Evolutionary conservation across 2,888 invertebrate genomes (phyloP), one percentile per base, ranked within the genome.

Genomic region (Campaea margaritaria): DNA sequence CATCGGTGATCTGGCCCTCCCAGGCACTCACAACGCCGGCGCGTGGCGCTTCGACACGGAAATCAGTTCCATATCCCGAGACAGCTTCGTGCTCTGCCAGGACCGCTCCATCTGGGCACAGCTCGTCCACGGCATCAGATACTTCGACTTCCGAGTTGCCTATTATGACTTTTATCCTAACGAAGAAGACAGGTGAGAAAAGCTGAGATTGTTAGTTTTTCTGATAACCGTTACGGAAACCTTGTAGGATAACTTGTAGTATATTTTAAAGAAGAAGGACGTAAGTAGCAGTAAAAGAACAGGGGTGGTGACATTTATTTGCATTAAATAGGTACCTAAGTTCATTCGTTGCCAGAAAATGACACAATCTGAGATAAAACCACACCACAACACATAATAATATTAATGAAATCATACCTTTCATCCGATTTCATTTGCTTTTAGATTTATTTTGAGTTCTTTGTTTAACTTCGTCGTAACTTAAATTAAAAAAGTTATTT

Each of bases 71-170:
- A 79, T 75, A 67, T 81, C 76, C 47, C 84, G 85, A 16, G 91
- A 92, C 67, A 87, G 73, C 73, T 92, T 91, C 71, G 84, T 92
- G 27, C 81, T 93, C 0, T 93, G 93, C 72, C 97, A 97, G 82
- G 96, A 97, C 80, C 94, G 96, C 60, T 95, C 95, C 74, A 93
- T 97, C 49, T 97, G 96, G 96, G 94, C 95, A 0, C 97, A 97
- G 77, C 92, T 97, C n/a, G 95, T 96, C 0, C 95, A 96, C 79
- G 97, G 97, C 52, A 95, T 97, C 74, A 93, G 97, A 76, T 97
- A 96, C 85, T 90, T 97, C 49, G 97, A 97, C 83, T 93, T 97
- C 54, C 94, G 97, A 71, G 93, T 97, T 65, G 96, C 96, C 63
- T 96, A 94, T 85, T 96, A 93, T 64, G 87, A 83, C 8, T 84